Percentiles rank a stretch among this genome's conserved stretches.
Evolutionary conservation across 2,888 invertebrate species (phyloP).

Genomic region (Sinopyrophorus schimmeli): DNA sequence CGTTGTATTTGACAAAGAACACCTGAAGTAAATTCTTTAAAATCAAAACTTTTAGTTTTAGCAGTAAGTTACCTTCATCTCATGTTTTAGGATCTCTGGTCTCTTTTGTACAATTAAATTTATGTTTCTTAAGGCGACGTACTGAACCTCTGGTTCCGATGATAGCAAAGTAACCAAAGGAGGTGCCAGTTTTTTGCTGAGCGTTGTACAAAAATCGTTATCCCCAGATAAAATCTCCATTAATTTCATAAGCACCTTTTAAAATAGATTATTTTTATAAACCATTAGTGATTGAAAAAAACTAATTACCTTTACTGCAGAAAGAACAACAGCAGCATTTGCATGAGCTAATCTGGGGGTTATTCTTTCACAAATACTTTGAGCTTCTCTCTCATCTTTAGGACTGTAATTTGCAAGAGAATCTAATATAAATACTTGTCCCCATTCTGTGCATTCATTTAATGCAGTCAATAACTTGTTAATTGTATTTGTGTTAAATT

Average conservation of each 20-base stretch:
- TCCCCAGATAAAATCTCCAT: conserved; percentile 96
- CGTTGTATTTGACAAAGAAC: conserved; percentile 99
- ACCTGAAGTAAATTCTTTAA: conserved; percentile 54
- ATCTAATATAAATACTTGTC: conserved; percentile 97
- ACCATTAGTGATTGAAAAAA: too few relatives aligned
- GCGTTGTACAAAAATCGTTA: conserved; percentile 89
- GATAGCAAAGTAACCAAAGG: conserved; percentile 96
- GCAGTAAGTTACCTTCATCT: conserved; percentile 83
- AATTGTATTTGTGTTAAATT: conserved; percentile 96
- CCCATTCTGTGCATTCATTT: conserved; percentile 99
- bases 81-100: conserved; percentile 97
- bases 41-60: neutral
- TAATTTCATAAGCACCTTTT: conserved; percentile 94
- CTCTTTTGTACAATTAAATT: conserved; percentile 99
- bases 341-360: conserved; percentile 97
- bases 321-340: conserved; percentile 97
- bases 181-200: conserved; percentile 98
- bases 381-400: conserved; percentile 95
- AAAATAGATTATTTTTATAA: too few relatives aligned
- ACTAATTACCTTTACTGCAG: conserved; percentile 93
- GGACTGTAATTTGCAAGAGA: conserved; percentile 97
- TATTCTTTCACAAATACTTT: conserved; percentile 97
- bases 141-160: conserved; percentile 99
- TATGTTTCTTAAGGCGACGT: conserved; percentile 97
- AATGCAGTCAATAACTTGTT: conserved; percentile 97